Evolutionary conservation across 1,140 invertebrate genomes (phyloP).

Genomic region (Pachypeltis micranthus): DNA sequence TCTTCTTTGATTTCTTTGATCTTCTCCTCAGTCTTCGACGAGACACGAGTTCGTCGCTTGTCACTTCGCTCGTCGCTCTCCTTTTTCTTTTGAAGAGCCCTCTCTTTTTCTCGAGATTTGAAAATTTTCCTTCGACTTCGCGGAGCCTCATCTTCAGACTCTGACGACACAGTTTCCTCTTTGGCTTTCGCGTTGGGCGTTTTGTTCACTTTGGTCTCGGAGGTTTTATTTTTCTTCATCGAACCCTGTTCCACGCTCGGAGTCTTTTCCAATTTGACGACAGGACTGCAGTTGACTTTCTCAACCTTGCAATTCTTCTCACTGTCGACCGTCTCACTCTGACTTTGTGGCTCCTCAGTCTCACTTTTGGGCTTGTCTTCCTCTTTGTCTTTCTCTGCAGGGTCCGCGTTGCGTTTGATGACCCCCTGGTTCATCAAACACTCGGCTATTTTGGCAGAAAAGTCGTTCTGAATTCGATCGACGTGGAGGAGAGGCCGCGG

Average conservation of each 20-base stretch:
- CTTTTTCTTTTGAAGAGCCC: slow-evolving; percentile 30
- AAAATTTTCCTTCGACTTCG: slow-evolving; percentile 40
- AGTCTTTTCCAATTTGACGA: background rate
- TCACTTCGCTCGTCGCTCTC: slow-evolving; percentile 9
- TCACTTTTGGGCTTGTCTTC: background rate
- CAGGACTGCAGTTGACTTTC: background rate
- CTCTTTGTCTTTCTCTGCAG: background rate
- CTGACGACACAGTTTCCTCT: slow-evolving; percentile 35
- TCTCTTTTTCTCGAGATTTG: slow-evolving; percentile 34
- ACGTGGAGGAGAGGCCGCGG: slow-evolving; percentile 10
- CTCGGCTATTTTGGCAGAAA: background rate
- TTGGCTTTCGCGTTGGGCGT: slow-evolving; percentile 36
- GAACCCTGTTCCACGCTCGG: slow-evolving; percentile 40
- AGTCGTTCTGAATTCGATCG: slow-evolving; percentile 6
- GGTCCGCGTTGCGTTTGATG: background rate
- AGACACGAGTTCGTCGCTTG: background rate
- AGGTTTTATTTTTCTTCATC: slow-evolving; percentile 48
- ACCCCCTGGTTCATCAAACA: slow-evolving; percentile 4
- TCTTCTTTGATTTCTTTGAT: slow-evolving; percentile 5
- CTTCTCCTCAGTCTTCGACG: background rate
- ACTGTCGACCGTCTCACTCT: background rate
- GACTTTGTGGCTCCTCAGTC: background rate
- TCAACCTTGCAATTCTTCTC: background rate
- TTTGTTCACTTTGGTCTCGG: slow-evolving; percentile 47
- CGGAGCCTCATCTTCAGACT: slow-evolving; percentile 39